These are phyloP conservation scores for Artemia franciscana DNA, from an alignment of 1,140 invertebrate genomes.

Conservation along the genomic window DNA sequence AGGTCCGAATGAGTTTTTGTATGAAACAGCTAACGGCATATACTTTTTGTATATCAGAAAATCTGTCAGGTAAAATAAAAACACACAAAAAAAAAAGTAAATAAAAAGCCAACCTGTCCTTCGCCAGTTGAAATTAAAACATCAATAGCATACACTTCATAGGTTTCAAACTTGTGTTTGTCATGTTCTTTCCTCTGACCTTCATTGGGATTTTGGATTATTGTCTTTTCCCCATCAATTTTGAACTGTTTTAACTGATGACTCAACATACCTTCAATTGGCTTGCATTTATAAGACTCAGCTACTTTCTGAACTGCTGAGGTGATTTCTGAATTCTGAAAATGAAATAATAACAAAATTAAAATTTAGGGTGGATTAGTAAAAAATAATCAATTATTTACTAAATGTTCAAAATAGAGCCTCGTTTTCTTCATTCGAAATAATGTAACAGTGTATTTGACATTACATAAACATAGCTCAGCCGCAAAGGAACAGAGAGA, in stretches of 20 bases:
- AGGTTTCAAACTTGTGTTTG: constrained; percentile 80
- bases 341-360: too few relatives aligned
- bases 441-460: too few relatives aligned
- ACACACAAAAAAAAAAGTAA: background rate
- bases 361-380: too few relatives aligned
- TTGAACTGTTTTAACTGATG: constrained; percentile 89
- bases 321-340: constrained; percentile 71
- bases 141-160: constrained; percentile 98
- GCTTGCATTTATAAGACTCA: constrained; percentile 80
- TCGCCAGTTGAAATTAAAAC: constrained; percentile 85
- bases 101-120: constrained; percentile 32
- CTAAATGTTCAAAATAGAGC: too few relatives aligned
- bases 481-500: too few relatives aligned
- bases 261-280: constrained; percentile 94
- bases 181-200: constrained; percentile 94
- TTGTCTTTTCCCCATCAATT: constrained; percentile 96
- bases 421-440: too few relatives aligned
- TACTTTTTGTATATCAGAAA: too few relatives aligned
- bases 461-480: too few relatives aligned
- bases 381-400: too few relatives aligned
- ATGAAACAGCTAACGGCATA: too few relatives aligned
- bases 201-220: constrained; percentile 94
- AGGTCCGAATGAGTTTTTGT: too few relatives aligned
- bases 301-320: constrained; percentile 80
- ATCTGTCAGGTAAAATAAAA: too few relatives aligned